A percentile compares a stretch with the other conserved stretches of the same genome.
These are phyloP conservation scores for Sarcophaga carnaria DNA, from an alignment of 2,888 invertebrate species.

Conservation along the genomic window DNA sequence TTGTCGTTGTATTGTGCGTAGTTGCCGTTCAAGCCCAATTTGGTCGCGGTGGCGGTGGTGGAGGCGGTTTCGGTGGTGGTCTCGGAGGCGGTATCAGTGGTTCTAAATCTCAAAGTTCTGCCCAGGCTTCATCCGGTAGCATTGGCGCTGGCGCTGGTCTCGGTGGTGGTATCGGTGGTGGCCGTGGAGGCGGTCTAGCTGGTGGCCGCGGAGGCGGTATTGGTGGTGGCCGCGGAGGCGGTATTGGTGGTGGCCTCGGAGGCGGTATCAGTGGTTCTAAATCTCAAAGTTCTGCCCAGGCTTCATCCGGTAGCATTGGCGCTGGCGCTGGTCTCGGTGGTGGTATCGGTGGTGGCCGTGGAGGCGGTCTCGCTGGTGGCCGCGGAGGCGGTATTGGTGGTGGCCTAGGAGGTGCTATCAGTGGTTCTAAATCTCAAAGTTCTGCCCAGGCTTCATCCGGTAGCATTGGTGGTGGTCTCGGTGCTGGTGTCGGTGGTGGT, in stretches of 20 bases:
- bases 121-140: constrained; percentile 23
- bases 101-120: background rate
- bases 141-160: constrained; percentile 45
- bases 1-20: constrained; percentile 11
- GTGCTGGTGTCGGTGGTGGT: constrained; percentile 39
- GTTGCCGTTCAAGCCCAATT: background rate
- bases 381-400: background rate
- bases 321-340: no score
- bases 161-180: constrained; percentile 3
- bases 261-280: constrained; percentile 19
- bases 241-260: constrained; percentile 48
- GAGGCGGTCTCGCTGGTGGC: no score
- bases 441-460: background rate
- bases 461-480: constrained; percentile 37
- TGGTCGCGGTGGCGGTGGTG: constrained; percentile 52
- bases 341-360: no score
- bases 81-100: constrained; percentile 38
- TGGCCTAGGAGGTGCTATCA: constrained; percentile 26
- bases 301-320: background rate
- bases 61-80: constrained; percentile 45
- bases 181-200: constrained; percentile 1
- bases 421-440: constrained; percentile 38
- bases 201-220: constrained; percentile 58
- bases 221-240: constrained; percentile 57
- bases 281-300: background rate